Conservation (phyloP, 1,140 invertebrate genomes). For the Musca vetustissima region DNA sequence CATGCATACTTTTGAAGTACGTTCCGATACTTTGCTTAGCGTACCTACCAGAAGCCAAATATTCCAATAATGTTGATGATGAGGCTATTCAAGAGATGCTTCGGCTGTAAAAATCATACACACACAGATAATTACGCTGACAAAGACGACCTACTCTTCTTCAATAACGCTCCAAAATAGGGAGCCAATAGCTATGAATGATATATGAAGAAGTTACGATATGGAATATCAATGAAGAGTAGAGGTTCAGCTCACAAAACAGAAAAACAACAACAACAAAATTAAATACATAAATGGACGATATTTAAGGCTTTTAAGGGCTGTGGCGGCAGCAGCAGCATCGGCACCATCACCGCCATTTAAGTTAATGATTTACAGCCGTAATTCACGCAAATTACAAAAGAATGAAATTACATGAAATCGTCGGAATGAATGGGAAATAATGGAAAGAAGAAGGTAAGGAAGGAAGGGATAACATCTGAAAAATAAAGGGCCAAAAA, state of each 20-base stretch:
- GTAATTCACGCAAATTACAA: conserved; percentile 53
- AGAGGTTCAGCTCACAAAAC: not conserved
- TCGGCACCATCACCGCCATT: conserved; percentile 30
- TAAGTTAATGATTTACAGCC: conserved; percentile 54
- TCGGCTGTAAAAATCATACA: too few species aligned
- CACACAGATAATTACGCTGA: too few species aligned
- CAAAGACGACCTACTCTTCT: too few species aligned
- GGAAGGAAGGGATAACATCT: not conserved
- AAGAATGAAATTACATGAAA: conserved; percentile 18
- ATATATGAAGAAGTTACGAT: conserved; percentile 24
- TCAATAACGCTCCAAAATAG: too few species aligned
- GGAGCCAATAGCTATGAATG: too few species aligned
- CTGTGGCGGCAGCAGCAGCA: too few species aligned
- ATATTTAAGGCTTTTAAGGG: conserved; percentile 53
- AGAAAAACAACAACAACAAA: too few species aligned
- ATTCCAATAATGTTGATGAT: too few species aligned
- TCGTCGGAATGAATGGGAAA: not conserved
- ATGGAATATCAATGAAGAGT: too few species aligned
- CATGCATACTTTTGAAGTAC: not conserved
- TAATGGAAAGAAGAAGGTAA: not conserved
- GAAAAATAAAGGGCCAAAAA: not conserved
- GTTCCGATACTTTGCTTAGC: not conserved
- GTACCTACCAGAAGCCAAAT: not conserved
- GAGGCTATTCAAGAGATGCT: too few species aligned
- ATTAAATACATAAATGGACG: conserved; percentile 45